Conservation (phyloP, 2,888 invertebrate species). For the Bugulina stolonifera region DNA sequence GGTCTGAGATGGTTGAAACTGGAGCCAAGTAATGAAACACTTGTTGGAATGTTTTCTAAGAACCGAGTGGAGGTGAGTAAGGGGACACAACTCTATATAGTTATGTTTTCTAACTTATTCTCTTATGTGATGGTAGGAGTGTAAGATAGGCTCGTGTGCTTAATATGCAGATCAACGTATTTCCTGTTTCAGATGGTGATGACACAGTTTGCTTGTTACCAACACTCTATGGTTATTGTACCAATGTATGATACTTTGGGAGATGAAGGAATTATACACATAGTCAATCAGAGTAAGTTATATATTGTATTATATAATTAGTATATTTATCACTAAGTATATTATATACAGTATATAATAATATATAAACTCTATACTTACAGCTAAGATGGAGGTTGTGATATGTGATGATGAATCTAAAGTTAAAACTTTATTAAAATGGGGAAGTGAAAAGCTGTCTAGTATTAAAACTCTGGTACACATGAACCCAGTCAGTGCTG, state of each 20-base stretch:
- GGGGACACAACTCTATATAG: too few relatives aligned
- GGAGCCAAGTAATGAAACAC: constrained; percentile 61
- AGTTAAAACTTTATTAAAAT: constrained; percentile 1
- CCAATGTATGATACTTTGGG: constrained; percentile 58
- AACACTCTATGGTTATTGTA: constrained; percentile 44
- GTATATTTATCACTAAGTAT: too few relatives aligned
- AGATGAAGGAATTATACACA: constrained; percentile 91
- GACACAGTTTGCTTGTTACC: constrained; percentile 40
- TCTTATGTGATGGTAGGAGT: too few relatives aligned
- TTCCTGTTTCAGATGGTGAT: not conserved
- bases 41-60: constrained; percentile 88
- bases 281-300: constrained; percentile 77
- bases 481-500: not conserved
- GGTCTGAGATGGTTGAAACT: constrained; percentile 78
- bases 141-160: too few relatives aligned
- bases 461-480: not conserved
- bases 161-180: too few relatives aligned
- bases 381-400: constrained; percentile 15
- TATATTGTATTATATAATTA: too few relatives aligned
- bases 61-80: constrained; percentile 79
- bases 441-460: not conserved
- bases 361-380: too few relatives aligned
- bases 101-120: too few relatives aligned
- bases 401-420: constrained; percentile 2
- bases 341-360: too few relatives aligned